These are phyloP conservation scores for Arizona elegans DNA, from an alignment of 2,113 vertebrate species.

Conservation along the genomic window DNA sequence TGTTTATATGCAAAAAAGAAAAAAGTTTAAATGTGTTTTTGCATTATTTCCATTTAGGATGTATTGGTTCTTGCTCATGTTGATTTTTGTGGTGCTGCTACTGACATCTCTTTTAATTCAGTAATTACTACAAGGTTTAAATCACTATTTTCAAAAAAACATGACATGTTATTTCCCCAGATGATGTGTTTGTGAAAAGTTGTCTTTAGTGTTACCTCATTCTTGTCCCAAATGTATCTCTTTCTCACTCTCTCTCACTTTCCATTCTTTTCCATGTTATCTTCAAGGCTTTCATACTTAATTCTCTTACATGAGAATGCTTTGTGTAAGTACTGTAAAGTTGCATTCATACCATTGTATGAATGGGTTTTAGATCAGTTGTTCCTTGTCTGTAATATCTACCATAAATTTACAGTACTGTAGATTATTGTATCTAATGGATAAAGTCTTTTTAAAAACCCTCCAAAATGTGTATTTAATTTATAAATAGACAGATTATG, in stretches of 20 bases:
- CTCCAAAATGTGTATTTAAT: background rate
- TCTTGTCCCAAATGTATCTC: conserved; percentile 48
- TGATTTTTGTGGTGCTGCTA: background rate
- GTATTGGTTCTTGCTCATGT: background rate
- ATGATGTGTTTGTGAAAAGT: conserved; percentile 28
- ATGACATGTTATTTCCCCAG: background rate
- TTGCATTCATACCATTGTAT: conserved; percentile 63
- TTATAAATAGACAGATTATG: background rate
- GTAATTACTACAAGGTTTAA: background rate
- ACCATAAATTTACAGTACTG: conserved; percentile 6
- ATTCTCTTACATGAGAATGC: conserved; percentile 56
- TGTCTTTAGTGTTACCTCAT: conserved; percentile 28
- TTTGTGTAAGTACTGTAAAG: conserved; percentile 62
- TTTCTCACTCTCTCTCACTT: conserved; percentile 46
- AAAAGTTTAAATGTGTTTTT: background rate
- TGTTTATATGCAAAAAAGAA: background rate
- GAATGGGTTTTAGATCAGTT: conserved; percentile 51
- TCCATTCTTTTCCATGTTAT: conserved; percentile 59
- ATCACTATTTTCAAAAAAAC: background rate
- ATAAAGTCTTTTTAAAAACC: conserved; percentile 2
- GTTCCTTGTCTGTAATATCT: conserved; percentile 23
- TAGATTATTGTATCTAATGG: background rate
- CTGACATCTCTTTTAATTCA: background rate
- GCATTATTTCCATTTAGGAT: background rate
- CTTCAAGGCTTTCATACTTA: conserved; percentile 65